Conservation (phyloP, 1,140 invertebrate genomes). For the Papilio polyxenes region DNA sequence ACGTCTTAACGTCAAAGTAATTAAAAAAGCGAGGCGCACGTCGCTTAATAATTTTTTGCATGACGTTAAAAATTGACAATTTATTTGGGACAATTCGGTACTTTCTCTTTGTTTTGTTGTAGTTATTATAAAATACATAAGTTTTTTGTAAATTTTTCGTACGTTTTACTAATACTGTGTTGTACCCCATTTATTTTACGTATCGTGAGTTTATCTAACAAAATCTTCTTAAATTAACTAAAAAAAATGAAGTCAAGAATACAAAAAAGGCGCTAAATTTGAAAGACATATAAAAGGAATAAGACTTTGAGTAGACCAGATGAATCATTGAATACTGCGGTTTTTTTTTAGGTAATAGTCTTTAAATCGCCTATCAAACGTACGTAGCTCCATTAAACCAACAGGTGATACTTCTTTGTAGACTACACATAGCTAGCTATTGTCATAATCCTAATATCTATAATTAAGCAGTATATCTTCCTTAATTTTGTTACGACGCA, state of each 20-base stretch:
- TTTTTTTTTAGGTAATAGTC: no score
- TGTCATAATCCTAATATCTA: neutral
- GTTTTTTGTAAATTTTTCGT: neutral
- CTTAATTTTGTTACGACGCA: neutral
- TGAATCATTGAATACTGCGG: no score
- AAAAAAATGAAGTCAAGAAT: no score
- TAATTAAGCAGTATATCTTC: neutral
- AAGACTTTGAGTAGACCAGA: no score
- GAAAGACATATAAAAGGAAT: no score
- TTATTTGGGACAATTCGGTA: conserved; percentile 19
- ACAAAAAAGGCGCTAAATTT: no score
- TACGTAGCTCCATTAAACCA: neutral
- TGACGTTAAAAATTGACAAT: conserved; percentile 27
- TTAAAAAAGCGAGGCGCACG: conserved; percentile 31
- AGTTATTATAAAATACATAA: neutral
- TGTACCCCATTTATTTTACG: neutral
- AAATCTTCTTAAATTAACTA: no score
- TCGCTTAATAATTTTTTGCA: conserved; percentile 24
- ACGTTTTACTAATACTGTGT: neutral
- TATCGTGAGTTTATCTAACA: no score
- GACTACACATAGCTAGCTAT: neutral
- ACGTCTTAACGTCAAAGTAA: conserved; percentile 34
- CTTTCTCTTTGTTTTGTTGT: neutral
- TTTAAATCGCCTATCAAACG: no score
- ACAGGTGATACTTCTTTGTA: neutral